Base-by-base conservation (phyloP, 2,888 invertebrate species). In the Arge pagana region DNA sequence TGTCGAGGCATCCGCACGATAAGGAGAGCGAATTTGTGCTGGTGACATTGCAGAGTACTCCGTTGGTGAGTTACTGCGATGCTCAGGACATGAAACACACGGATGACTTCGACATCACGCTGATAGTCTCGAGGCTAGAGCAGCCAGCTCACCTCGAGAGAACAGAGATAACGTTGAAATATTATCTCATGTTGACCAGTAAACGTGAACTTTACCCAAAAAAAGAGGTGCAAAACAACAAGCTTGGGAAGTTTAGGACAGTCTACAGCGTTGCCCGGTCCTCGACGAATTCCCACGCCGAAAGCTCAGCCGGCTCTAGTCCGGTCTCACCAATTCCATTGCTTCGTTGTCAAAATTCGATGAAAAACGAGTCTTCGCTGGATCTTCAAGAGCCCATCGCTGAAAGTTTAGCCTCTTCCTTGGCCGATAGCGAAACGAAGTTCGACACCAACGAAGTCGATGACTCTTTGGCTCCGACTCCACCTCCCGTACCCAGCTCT, bases 71-170 rank as follows among this genome's bases (percentile, higher is more conserved):
- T 36, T 83, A 83, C 58, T 81, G 80, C 58, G 85, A 85, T 63
- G 77, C 79, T 1, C 83, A 84, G 58, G 83, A 85, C 58, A 78
- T 80, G 11, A 81, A 81, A 54, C 83, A 83, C 54, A 81, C 81
- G 1, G 85, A 87, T 56, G 85, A 86, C 64, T 87, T 87, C 70
- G 85, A 86, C 62, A 81, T 87, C 13, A 85, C 85, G 0, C 72
- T 88, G 30, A 81, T 88, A 11, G 83, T 88, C 24, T 81, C 84
- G n/a, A 83, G 84, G 58, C 77, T 68, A 71, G 83, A 75, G 52
- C 74, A 73, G 41, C 72, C 76, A 6, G 64, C 56, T 1, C 66
- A 66, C 45, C 18, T 61, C 30, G 62, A 70, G 55, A 66, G 60
- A 57, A 53, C 63, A 2, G 76, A 76, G 26, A 76, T 76, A 21